These are phyloP conservation scores for Haliclystus octoradiatus DNA, from an alignment of 30 jellyfish, hydroid and myxozoan species.

Conservation along the genomic window DNA sequence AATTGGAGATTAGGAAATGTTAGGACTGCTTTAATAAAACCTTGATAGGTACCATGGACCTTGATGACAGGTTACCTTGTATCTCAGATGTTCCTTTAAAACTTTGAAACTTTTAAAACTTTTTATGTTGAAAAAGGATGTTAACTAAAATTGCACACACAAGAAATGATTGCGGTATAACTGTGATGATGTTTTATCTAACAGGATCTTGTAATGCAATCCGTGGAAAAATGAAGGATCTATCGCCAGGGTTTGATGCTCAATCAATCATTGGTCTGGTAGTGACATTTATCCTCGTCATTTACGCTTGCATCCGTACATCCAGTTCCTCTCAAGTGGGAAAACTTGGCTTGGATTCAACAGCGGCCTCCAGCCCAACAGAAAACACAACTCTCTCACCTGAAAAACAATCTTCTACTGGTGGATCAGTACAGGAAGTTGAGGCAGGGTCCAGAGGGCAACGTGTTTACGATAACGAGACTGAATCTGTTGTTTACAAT, in stretches of 20 bases:
- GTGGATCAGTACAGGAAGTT: conserved; percentile 5
- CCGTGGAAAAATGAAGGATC: conserved; percentile 26
- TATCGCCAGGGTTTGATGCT: conserved; percentile 58
- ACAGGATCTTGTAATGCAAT: conserved; percentile 61
- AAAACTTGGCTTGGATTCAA: conserved; percentile 43
- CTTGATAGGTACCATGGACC: too few species aligned
- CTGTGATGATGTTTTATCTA: too few species aligned
- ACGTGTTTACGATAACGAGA: conserved; percentile 73
- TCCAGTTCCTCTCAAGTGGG: conserved; percentile 86
- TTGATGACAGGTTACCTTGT: too few species aligned
- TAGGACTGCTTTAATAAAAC: too few species aligned
- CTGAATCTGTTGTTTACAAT: conserved; percentile 46
- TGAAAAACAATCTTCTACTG: conserved; percentile 8
- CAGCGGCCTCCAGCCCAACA: conserved; percentile 34
- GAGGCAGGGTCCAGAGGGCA: conserved; percentile 48
- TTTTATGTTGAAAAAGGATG: too few species aligned
- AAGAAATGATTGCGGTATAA: too few species aligned
- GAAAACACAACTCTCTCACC: conserved; percentile 27
- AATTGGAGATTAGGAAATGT: too few species aligned
- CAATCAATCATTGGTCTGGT: conserved; percentile 89
- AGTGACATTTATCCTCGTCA: conserved; percentile 64
- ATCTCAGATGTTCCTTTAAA: too few species aligned
- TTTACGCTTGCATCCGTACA: conserved; percentile 76
- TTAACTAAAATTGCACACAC: too few species aligned
- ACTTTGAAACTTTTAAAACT: too few species aligned